These are phyloP conservation scores for Ladona fulva DNA, from an alignment of 1,140 invertebrate species.

Conservation along the genomic window DNA sequence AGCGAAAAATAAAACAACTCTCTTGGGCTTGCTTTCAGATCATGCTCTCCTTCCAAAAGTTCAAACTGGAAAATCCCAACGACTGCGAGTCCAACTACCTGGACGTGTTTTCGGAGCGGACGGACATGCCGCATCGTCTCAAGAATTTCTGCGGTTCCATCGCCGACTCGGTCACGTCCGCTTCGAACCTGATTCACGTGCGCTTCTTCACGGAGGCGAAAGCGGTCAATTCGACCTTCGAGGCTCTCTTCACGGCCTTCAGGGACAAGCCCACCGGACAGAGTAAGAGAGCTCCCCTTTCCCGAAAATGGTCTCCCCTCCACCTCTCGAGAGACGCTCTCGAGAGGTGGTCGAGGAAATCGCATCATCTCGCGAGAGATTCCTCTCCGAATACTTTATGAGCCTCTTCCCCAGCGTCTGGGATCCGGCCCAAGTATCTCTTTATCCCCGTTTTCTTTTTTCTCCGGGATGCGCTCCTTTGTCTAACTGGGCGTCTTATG, in stretches of 20 bases:
- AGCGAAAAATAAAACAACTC: neutral
- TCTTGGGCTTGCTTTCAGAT: neutral
- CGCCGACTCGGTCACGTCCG: constrained; percentile 55
- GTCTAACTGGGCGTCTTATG: too few species aligned
- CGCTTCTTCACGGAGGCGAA: constrained; percentile 57
- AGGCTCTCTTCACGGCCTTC: constrained; percentile 61
- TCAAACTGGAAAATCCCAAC: constrained; percentile 62
- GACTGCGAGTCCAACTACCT: constrained; percentile 76
- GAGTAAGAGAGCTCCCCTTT: too few species aligned
- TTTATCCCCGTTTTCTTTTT: too few species aligned
- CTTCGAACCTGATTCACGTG: constrained; percentile 53
- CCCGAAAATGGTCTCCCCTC: too few species aligned
- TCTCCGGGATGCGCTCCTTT: too few species aligned
- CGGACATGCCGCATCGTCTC: constrained; percentile 49
- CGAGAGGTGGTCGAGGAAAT: too few species aligned
- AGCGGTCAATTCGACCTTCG: constrained; percentile 56
- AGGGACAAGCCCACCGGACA: constrained; percentile 40
- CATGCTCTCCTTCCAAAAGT: constrained; percentile 53
- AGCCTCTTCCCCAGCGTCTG: too few species aligned
- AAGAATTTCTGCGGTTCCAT: constrained; percentile 72
- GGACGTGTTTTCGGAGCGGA: constrained; percentile 60
- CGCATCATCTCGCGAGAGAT: too few species aligned
- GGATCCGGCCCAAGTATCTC: too few species aligned
- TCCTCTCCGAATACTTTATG: too few species aligned
- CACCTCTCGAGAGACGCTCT: too few species aligned